Evolutionary conservation across 30 jellyfish, hydroid and myxozoan genomes (phyloP).

Genomic region (Phacellophora camtschatica): DNA sequence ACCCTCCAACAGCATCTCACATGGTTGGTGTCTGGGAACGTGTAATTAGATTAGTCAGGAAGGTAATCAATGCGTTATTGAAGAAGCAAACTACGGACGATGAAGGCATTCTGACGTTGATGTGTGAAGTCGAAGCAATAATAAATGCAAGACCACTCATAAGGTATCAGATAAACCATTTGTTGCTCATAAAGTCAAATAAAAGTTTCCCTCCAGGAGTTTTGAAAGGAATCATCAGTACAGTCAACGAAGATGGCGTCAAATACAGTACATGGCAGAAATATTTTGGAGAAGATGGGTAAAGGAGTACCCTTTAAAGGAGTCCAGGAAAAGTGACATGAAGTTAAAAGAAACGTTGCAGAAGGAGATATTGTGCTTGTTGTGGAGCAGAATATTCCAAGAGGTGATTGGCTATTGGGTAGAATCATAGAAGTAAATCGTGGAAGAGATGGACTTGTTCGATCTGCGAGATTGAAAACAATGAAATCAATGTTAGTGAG

Average conservation of each 20-base stretch:
- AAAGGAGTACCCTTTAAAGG: constrained; percentile 23
- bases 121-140: constrained; percentile 45
- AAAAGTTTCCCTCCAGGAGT: constrained; percentile 57
- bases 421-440: constrained; percentile 8
- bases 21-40: constrained; percentile 60
- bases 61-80: constrained; percentile 11
- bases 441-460: constrained; percentile 38
- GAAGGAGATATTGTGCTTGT: constrained; percentile 42
- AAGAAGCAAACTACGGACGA: constrained; percentile 10
- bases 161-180: constrained; percentile 32
- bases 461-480: constrained; percentile 23
- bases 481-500: constrained; percentile 11
- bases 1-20: constrained; percentile 52
- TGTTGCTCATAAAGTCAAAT: constrained; percentile 2
- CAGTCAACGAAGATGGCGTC: constrained; percentile 45
- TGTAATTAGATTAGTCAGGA: constrained; percentile 20
- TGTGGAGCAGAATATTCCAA: constrained; percentile 17
- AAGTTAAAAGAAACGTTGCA: not conserved
- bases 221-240: constrained; percentile 18
- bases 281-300: constrained; percentile 41
- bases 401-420: constrained; percentile 65
- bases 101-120: constrained; percentile 5
- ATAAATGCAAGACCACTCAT: constrained; percentile 58
- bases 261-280: constrained; percentile 37
- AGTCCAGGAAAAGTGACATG: constrained; percentile 25